These are phyloP conservation scores for Cariama cristata DNA, from an alignment of 2,113 vertebrate genomes.

Conservation along the genomic window DNA sequence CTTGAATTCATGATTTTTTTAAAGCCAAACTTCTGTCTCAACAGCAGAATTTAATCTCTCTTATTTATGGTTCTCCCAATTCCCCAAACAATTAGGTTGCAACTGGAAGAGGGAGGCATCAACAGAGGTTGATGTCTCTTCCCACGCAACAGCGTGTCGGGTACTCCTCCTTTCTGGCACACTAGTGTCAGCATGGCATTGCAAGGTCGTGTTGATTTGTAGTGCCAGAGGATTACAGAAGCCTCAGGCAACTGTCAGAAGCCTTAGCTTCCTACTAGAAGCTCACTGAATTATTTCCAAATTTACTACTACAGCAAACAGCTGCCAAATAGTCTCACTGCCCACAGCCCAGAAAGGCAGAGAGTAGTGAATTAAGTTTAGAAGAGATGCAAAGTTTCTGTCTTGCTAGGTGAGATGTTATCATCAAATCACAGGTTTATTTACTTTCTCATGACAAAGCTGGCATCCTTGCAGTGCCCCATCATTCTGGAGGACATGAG, in stretches of 20 bases:
- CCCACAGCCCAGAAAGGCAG: neutral
- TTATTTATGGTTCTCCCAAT: constrained; percentile 76
- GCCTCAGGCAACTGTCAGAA: constrained; percentile 42
- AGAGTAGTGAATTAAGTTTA: neutral
- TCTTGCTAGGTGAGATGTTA: neutral
- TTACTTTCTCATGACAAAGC: neutral
- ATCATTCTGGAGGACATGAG: neutral
- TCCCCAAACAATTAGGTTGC: constrained; percentile 70
- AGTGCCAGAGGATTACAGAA: constrained; percentile 6
- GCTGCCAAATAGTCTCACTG: neutral
- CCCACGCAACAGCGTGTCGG: neutral
- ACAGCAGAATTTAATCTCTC: constrained; percentile 69
- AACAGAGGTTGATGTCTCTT: constrained; percentile 4
- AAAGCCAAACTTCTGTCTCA: constrained; percentile 21
- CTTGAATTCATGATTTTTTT: neutral
- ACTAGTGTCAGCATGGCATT: constrained; percentile 7
- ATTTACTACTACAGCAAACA: constrained; percentile 14
- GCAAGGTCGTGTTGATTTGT: constrained; percentile 69
- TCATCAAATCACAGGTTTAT: neutral
- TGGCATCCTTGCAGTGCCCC: neutral
- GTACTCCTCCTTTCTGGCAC: constrained; percentile 8
- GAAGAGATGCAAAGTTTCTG: neutral
- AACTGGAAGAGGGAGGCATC: constrained; percentile 45
- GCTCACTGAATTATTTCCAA: constrained; percentile 43
- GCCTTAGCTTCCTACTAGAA: constrained; percentile 30